Evolutionary conservation across 1,140 invertebrate species (phyloP).

Genomic region (Melanaphis sacchari): DNA sequence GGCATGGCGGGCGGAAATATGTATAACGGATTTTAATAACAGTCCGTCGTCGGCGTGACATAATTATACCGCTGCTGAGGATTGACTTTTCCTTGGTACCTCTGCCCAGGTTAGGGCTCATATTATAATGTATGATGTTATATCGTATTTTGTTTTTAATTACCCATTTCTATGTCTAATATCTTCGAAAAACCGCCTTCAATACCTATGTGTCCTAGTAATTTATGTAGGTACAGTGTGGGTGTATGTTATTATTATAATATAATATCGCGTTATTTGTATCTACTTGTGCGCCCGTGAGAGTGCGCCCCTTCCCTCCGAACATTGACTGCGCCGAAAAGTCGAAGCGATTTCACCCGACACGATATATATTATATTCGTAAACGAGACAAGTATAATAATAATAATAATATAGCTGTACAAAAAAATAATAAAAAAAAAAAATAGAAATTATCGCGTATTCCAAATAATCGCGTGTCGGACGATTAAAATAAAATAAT

Average conservation of each 20-base stretch:
- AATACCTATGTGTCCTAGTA: neutral
- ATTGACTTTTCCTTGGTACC: neutral
- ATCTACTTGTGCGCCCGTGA: neutral
- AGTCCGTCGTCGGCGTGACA: slow-evolving; percentile 20
- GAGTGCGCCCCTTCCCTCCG: neutral
- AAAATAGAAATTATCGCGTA: slow-evolving; percentile 26
- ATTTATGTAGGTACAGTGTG: neutral
- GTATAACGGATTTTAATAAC: slow-evolving; percentile 34
- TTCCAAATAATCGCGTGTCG: slow-evolving; percentile 38
- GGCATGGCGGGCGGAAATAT: neutral
- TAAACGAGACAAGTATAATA: neutral
- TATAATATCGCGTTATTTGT: neutral
- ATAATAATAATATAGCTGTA: too few species aligned
- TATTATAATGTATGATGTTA: neutral
- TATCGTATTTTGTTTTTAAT: neutral
- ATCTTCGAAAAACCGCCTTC: neutral
- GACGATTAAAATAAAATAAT: slow-evolving; percentile 39
- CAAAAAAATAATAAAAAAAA: neutral
- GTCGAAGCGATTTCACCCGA: neutral
- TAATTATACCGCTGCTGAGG: neutral
- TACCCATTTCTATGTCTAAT: neutral
- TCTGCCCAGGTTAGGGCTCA: too few species aligned
- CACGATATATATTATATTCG: neutral
- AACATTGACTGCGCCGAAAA: neutral
- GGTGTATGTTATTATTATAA: neutral